These are phyloP conservation scores for Atta cephalotes DNA, from an alignment of 1,140 invertebrate species.

Conservation along the genomic window DNA sequence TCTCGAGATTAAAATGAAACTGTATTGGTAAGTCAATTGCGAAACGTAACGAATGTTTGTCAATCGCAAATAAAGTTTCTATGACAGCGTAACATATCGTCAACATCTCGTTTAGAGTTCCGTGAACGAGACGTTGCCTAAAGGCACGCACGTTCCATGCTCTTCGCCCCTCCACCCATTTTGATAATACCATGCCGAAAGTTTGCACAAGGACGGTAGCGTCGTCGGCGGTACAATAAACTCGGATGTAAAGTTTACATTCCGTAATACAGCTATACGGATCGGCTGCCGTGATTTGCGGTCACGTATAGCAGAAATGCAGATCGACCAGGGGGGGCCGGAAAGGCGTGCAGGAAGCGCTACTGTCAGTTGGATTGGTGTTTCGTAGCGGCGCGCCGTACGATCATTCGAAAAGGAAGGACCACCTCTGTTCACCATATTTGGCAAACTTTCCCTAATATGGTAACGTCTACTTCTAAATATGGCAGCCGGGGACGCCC, in stretches of 20 bases:
- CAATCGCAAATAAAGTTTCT: background rate
- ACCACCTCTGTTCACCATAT: slow-evolving; percentile 89
- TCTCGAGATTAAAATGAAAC: too few species aligned
- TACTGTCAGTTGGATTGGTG: slow-evolving; percentile 85
- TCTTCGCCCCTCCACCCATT: background rate
- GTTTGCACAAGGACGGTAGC: slow-evolving; percentile 8
- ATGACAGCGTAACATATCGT: background rate
- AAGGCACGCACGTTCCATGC: background rate
- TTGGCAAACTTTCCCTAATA: slow-evolving; percentile 91
- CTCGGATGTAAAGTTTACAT: slow-evolving; percentile 32
- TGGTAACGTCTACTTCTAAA: slow-evolving; percentile 91
- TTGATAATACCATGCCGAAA: slow-evolving; percentile 25
- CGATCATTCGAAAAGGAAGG: slow-evolving; percentile 84
- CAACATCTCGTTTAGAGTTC: slow-evolving; percentile 4
- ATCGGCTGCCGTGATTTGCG: slow-evolving; percentile 15
- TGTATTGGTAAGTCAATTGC: too few species aligned
- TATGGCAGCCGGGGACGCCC: slow-evolving; percentile 89
- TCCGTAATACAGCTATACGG: slow-evolving; percentile 23
- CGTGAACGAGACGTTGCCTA: background rate
- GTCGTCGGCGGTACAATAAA: slow-evolving; percentile 6
- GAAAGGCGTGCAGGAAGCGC: slow-evolving; percentile 84
- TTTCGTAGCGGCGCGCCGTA: slow-evolving; percentile 82
- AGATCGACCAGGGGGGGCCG: slow-evolving; percentile 69
- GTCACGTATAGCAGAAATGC: slow-evolving; percentile 66
- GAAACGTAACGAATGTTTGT: background rate